Percentiles rank a stretch among this genome's conserved stretches.
These are phyloP conservation scores for Hucho hucho DNA, from an alignment of 2,113 vertebrate species.

Conservation along the genomic window DNA sequence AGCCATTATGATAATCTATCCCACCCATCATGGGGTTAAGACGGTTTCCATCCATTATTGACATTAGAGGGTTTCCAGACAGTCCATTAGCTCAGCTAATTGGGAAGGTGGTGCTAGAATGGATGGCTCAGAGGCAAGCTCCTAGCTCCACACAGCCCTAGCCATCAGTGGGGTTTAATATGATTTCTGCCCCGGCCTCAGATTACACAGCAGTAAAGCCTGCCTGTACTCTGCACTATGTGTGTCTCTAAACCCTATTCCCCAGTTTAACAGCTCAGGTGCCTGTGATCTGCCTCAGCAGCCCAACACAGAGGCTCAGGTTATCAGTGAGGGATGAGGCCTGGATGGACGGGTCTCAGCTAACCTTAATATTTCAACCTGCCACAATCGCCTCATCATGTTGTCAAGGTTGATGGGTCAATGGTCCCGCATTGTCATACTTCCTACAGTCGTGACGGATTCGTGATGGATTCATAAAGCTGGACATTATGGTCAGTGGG, in stretches of 20 bases:
- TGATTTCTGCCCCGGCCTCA: too few relatives aligned
- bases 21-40: neutral
- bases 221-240: too few relatives aligned
- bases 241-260: neutral
- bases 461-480: too few relatives aligned
- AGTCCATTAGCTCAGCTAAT: neutral
- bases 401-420: too few relatives aligned
- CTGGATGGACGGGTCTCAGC: too few relatives aligned
- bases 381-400: too few relatives aligned
- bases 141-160: neutral
- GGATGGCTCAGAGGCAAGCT: neutral
- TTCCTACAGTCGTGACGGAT: too few relatives aligned
- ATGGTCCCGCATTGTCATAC: too few relatives aligned
- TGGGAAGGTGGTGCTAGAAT: neutral
- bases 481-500: too few relatives aligned
- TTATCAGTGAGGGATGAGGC: neutral
- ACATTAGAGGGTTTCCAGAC: neutral
- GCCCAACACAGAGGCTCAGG: neutral
- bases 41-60: neutral
- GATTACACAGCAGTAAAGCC: too few relatives aligned
- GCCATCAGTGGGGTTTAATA: too few relatives aligned
- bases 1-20: constrained; percentile 23
- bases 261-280: constrained; percentile 1
- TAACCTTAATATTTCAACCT: too few relatives aligned
- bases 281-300: constrained; percentile 5